Percentiles rank a stretch among this genome's conserved stretches.
These are phyloP conservation scores for Callithrix jacchus DNA, from an alignment of 2,113 vertebrate species.

Conservation along the genomic window DNA sequence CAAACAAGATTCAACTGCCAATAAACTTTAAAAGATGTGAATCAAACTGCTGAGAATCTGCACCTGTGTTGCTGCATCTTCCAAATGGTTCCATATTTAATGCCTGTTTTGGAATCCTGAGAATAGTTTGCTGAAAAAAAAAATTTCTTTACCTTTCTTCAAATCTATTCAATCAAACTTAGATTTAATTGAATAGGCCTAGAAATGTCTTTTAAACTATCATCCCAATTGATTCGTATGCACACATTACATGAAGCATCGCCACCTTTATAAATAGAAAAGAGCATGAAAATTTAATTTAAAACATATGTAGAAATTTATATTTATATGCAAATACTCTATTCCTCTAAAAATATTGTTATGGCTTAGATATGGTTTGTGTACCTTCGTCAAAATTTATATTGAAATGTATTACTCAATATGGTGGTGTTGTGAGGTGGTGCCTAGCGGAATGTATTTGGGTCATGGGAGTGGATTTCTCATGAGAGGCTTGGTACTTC, in stretches of 20 bases:
- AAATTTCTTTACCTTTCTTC: background rate
- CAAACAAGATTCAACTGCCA: background rate
- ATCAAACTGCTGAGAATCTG: background rate
- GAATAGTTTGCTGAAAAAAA: background rate
- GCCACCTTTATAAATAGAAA: background rate
- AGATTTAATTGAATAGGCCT: background rate
- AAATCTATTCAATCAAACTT: background rate
- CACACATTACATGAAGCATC: background rate
- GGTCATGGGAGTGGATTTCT: background rate
- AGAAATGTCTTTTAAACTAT: background rate
- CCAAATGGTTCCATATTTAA: background rate
- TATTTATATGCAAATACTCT: background rate
- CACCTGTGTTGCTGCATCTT: background rate
- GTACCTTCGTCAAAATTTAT: background rate
- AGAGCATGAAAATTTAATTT: background rate
- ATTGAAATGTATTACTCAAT: background rate
- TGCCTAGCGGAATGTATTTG: background rate
- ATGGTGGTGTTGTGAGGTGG: background rate
- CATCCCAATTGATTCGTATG: background rate
- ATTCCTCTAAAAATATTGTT: background rate
- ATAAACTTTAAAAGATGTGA: conserved; percentile 1
- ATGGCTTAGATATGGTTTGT: background rate
- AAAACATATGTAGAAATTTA: background rate
- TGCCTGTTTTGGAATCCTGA: background rate
- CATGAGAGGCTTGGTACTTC: background rate